Evolutionary conservation across 1,140 invertebrate genomes (phyloP).

Genomic region (Pogonomyrmex californicus): DNA sequence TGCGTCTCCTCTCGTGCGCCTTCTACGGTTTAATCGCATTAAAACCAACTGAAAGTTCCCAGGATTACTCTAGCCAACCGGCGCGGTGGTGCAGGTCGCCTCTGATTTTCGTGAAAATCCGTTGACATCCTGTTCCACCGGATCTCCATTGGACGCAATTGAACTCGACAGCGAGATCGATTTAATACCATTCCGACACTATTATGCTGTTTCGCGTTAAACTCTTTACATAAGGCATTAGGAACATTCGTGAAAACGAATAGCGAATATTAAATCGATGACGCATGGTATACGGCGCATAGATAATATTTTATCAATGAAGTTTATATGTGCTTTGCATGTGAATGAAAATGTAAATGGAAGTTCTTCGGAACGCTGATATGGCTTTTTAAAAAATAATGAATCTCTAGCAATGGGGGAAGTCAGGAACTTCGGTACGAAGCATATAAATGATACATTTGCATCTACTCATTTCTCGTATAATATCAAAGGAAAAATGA

Average conservation of each 20-base stretch:
- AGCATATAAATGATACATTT: background rate
- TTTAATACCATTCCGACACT: slow-evolving; percentile 36
- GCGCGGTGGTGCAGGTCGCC: slow-evolving; percentile 24
- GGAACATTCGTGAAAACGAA: background rate
- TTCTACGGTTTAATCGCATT: slow-evolving; percentile 71
- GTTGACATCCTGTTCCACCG: slow-evolving; percentile 42
- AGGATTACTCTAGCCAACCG: slow-evolving; percentile 28
- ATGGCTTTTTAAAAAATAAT: slow-evolving; percentile 21
- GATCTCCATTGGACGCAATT: slow-evolving; percentile 4
- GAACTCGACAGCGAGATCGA: background rate
- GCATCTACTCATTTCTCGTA: background rate
- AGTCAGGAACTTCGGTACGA: background rate
- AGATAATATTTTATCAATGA: background rate
- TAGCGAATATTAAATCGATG: background rate
- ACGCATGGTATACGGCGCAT: background rate
- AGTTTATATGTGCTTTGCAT: background rate
- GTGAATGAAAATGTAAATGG: background rate
- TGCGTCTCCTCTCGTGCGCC: background rate
- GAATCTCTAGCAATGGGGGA: background rate
- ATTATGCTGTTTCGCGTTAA: background rate
- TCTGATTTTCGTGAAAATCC: slow-evolving; percentile 66
- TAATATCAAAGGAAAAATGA: slow-evolving; percentile 8
- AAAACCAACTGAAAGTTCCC: slow-evolving; percentile 76
- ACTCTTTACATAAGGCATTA: slow-evolving; percentile 25
- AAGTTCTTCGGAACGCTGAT: background rate